Evolutionary conservation across 2,888 invertebrate genomes (phyloP).

Genomic region (Bimastos eiseni): DNA sequence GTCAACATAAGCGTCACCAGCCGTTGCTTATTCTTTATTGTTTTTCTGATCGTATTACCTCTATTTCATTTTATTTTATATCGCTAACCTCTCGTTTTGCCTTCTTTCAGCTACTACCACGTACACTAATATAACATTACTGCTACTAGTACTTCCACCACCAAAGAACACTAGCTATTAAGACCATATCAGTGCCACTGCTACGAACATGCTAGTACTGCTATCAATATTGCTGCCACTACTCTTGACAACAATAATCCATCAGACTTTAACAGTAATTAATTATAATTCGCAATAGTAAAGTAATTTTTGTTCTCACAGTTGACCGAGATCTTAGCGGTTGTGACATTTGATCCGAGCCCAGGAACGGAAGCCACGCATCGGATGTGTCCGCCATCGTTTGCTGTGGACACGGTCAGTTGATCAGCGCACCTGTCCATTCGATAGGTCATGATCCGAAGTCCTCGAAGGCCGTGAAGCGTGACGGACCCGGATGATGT

Average conservation of each 20-base stretch:
- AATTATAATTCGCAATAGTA: not conserved
- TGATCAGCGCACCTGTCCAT: not conserved
- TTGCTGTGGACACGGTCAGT: not conserved
- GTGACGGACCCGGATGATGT: not conserved
- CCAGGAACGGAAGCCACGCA: not conserved
- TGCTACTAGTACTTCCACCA: no score
- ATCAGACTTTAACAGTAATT: no score
- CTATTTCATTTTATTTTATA: no score
- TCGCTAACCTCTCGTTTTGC: no score
- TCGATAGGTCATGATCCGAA: not conserved
- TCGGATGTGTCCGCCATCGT: not conserved
- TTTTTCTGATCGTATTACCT: no score
- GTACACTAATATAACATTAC: no score
- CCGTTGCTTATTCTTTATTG: no score
- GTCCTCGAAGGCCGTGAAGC: not conserved
- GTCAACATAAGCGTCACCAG: not conserved
- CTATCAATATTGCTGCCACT: not conserved
- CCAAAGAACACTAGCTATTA: no score
- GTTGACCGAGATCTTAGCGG: slow-evolving; percentile 7
- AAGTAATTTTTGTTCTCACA: not conserved
- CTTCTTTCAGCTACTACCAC: no score
- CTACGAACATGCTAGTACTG: no score
- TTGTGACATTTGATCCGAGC: not conserved
- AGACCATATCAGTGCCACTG: no score
- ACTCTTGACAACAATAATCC: not conserved